Conservation (phyloP, 2,113 vertebrate species). For the Pedionomus torquatus region DNA sequence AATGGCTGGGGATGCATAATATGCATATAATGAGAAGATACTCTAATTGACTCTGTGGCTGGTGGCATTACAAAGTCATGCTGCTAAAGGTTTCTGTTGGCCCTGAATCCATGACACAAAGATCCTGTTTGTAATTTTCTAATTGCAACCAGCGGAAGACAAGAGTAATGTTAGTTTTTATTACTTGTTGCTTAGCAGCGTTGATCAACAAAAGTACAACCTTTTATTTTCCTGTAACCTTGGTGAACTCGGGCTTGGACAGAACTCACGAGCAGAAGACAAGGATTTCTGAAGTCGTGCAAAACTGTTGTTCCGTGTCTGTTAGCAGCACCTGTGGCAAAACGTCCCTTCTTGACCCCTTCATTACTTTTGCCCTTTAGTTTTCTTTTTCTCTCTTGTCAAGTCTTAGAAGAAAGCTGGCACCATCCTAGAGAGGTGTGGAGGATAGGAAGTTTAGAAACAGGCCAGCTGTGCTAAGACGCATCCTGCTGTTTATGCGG, state of each 20-base stretch:
- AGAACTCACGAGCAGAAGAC: not conserved
- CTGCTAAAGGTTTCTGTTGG: not conserved
- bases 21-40: not conserved
- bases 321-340: not conserved
- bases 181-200: constrained; percentile 74
- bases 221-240: constrained; percentile 40
- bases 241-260: not conserved
- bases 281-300: constrained; percentile 1
- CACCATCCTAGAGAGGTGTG: not conserved
- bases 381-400: constrained; percentile 16
- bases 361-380: constrained; percentile 58
- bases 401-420: constrained; percentile 61
- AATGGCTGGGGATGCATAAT: not conserved
- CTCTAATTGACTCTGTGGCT: not conserved
- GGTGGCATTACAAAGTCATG: not conserved
- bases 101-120: not conserved
- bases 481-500: not conserved
- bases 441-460: constrained; percentile 22
- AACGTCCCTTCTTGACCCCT: constrained; percentile 48
- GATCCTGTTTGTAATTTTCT: constrained; percentile 23
- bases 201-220: constrained; percentile 43
- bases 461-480: constrained; percentile 2
- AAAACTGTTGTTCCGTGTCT: not conserved
- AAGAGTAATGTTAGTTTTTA: constrained; percentile 28
- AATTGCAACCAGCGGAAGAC: constrained; percentile 15